Conservation (phyloP, 2,888 invertebrate species). For the Volucella zonaria region DNA sequence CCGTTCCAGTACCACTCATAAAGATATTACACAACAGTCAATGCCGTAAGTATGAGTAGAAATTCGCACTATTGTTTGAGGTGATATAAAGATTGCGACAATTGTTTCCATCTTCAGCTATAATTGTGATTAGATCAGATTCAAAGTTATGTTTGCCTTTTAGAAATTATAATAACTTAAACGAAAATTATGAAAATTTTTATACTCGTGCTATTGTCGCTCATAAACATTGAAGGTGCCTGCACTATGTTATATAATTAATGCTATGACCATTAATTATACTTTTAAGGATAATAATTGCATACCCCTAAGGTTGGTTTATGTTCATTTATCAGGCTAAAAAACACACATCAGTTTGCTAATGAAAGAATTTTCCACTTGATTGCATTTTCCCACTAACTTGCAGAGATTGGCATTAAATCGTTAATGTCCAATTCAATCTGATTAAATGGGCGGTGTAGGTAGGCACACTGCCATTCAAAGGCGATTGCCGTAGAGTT, state of each 20-base stretch:
- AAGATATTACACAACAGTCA: too few species aligned
- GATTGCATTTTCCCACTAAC: slow-evolving; percentile 54
- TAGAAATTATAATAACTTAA: too few species aligned
- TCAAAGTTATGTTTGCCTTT: too few species aligned
- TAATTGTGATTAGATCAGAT: too few species aligned
- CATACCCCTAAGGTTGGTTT: background rate
- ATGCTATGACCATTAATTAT: background rate
- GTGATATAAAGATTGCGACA: too few species aligned
- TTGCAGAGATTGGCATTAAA: slow-evolving; percentile 35
- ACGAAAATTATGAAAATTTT: too few species aligned
- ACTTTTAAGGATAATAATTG: slow-evolving; percentile 20
- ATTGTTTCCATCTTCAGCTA: too few species aligned
- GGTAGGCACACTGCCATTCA: slow-evolving; percentile 39
- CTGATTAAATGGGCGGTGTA: slow-evolving; percentile 60
- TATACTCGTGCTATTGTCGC: too few species aligned
- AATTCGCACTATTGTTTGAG: too few species aligned
- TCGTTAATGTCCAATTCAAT: slow-evolving; percentile 41
- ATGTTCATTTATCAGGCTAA: slow-evolving; percentile 16
- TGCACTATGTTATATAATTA: background rate
- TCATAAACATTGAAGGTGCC: background rate
- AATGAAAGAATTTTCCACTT: slow-evolving; percentile 20
- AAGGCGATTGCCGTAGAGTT: slow-evolving; percentile 13
- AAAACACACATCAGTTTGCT: background rate
- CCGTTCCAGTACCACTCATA: too few species aligned
- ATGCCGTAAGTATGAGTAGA: too few species aligned